These are phyloP conservation scores for Vannuccia rotundouncinata DNA, from an alignment of 2,888 invertebrate species.

Conservation along the genomic window DNA sequence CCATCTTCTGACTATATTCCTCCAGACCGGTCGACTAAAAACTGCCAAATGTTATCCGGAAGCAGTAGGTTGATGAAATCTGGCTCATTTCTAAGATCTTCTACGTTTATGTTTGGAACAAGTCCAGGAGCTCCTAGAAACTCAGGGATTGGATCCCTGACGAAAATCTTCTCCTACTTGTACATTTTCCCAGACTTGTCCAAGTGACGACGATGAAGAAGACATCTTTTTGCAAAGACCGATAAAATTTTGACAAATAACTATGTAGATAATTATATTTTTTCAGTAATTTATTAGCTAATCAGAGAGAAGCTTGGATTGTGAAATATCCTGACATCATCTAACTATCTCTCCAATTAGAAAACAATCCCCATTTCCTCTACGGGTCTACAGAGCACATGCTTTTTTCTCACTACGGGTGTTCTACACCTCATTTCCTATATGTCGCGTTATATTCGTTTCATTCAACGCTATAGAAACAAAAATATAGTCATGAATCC, in stretches of 20 bases:
- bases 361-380: background rate
- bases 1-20: too few species aligned
- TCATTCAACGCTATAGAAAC: background rate
- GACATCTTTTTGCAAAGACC: background rate
- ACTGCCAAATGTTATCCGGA: conserved; percentile 12
- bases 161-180: conserved; percentile 5
- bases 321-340: background rate
- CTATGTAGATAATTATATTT: too few species aligned
- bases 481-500: background rate
- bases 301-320: background rate
- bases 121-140: background rate
- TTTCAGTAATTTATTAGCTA: background rate
- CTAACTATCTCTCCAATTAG: background rate
- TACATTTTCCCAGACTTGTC: background rate
- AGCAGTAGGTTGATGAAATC: background rate
- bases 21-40: background rate
- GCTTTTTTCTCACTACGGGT: background rate
- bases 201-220: background rate
- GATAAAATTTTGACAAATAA: background rate
- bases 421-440: background rate
- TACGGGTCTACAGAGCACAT: background rate
- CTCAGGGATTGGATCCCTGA: background rate
- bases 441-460: background rate
- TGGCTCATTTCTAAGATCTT: background rate
- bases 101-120: background rate